A percentile compares a stretch with the other conserved stretches of the same genome.
Conservation (phyloP, 92 coral and sea anemone species). For the Umimayanthus chanpuru region DNA sequence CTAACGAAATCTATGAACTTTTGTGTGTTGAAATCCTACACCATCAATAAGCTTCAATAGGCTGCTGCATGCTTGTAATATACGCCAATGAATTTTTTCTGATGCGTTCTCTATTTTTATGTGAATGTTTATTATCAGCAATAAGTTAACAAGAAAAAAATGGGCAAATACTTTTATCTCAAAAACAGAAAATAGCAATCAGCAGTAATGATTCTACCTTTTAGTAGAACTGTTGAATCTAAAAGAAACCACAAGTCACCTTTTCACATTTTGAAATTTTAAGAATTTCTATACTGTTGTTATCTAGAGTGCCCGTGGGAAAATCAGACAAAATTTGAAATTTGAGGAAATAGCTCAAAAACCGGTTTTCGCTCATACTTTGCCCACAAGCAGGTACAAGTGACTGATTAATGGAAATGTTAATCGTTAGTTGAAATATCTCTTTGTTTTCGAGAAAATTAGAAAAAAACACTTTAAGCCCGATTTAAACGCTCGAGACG, state of each 20-base stretch:
- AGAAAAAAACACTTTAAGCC: background rate
- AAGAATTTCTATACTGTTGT: too few relatives aligned
- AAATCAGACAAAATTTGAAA: slow-evolving; percentile 4
- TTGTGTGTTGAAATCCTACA: too few relatives aligned
- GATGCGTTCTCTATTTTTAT: too few relatives aligned
- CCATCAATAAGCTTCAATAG: too few relatives aligned
- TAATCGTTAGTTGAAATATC: background rate
- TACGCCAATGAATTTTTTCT: too few relatives aligned
- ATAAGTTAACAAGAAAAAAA: background rate
- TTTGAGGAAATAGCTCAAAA: background rate
- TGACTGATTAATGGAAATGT: background rate
- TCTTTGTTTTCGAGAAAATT: slow-evolving; percentile 12
- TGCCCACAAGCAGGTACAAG: background rate
- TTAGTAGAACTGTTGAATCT: too few relatives aligned
- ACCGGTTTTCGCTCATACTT: background rate
- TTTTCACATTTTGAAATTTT: too few relatives aligned
- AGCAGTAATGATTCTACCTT: too few relatives aligned
- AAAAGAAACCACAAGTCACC: too few relatives aligned
- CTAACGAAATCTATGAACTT: too few relatives aligned
- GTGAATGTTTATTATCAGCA: background rate
- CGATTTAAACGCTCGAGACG: slow-evolving; percentile 8
- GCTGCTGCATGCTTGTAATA: too few relatives aligned
- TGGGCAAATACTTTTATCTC: background rate
- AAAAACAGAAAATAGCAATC: too few relatives aligned
- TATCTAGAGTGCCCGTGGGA: background rate